These are phyloP conservation scores for Smittia sp. DNA, from an alignment of 2,888 invertebrate genomes.

Conservation along the genomic window DNA sequence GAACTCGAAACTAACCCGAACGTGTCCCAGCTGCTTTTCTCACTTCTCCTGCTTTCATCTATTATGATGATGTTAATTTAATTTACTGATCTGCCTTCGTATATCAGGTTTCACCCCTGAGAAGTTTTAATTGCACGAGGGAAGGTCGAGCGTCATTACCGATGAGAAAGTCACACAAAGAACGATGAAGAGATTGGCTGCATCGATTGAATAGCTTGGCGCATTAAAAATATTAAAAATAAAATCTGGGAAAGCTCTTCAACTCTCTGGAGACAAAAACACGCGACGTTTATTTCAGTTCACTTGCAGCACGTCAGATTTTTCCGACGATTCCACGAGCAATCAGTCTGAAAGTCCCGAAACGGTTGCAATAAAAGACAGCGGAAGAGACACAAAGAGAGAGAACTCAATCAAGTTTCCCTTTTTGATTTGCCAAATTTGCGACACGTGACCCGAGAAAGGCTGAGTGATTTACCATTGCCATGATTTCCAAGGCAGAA, in stretches of 20 bases:
- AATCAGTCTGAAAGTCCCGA: neutral
- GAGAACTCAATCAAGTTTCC: slow-evolving; percentile 22
- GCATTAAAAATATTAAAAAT: neutral
- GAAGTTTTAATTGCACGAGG: slow-evolving; percentile 19
- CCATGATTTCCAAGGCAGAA: slow-evolving; percentile 4
- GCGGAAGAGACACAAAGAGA: neutral
- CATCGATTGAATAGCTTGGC: neutral
- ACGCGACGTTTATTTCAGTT: slow-evolving; percentile 13
- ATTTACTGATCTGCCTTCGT: slow-evolving; percentile 9
- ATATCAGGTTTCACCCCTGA: slow-evolving; percentile 20
- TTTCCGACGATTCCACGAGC: neutral
- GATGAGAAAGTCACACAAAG: slow-evolving; percentile 25
- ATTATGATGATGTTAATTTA: slow-evolving; percentile 24
- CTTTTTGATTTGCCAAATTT: slow-evolving; percentile 39
- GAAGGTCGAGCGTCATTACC: slow-evolving; percentile 1
- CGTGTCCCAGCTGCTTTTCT: neutral
- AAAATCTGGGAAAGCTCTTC: neutral
- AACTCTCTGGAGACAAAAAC: neutral
- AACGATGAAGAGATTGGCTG: neutral
- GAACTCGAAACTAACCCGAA: neutral
- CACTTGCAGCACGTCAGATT: neutral
- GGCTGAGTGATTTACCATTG: slow-evolving; percentile 16
- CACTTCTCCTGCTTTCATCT: neutral
- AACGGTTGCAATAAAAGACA: neutral
- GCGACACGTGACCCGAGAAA: slow-evolving; percentile 26